Conservation (phyloP, 2,888 invertebrate species). For the Aleiodes alternator region DNA sequence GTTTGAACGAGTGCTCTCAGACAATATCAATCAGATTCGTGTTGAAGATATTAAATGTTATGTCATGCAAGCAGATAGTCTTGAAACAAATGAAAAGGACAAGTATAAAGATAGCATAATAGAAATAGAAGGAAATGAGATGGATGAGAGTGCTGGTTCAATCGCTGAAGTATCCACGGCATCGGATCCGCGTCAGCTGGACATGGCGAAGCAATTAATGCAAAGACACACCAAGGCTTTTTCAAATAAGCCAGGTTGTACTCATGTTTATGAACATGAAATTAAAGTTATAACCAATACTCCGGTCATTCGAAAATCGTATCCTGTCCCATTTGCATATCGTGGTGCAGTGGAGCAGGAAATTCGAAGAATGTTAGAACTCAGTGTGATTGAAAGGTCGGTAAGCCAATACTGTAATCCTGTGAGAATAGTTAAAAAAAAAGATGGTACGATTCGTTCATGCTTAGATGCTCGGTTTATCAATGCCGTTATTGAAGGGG, state of each 20-base stretch:
- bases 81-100: too few species aligned
- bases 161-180: too few species aligned
- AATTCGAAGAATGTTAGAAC: constrained; percentile 58
- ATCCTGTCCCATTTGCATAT: constrained; percentile 62
- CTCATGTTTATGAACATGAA: constrained; percentile 38
- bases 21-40: too few species aligned
- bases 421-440: constrained; percentile 61
- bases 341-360: constrained; percentile 57
- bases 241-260: constrained; percentile 32
- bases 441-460: constrained; percentile 61
- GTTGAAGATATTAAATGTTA: too few species aligned
- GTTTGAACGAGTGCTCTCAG: too few species aligned
- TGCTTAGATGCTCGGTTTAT: constrained; percentile 64
- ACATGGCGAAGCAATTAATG: too few species aligned
- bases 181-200: too few species aligned
- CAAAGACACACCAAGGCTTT: not conserved
- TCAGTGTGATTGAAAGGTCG: constrained; percentile 47
- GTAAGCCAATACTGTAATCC: constrained; percentile 62
- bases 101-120: too few species aligned
- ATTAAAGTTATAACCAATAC: constrained; percentile 56
- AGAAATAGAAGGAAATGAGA: too few species aligned
- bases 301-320: constrained; percentile 55
- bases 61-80: too few species aligned
- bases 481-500: constrained; percentile 62
- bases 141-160: too few species aligned